These are phyloP conservation scores for Nipponacmea schrenckii DNA, from an alignment of 2,888 invertebrate genomes.

Conservation along the genomic window DNA sequence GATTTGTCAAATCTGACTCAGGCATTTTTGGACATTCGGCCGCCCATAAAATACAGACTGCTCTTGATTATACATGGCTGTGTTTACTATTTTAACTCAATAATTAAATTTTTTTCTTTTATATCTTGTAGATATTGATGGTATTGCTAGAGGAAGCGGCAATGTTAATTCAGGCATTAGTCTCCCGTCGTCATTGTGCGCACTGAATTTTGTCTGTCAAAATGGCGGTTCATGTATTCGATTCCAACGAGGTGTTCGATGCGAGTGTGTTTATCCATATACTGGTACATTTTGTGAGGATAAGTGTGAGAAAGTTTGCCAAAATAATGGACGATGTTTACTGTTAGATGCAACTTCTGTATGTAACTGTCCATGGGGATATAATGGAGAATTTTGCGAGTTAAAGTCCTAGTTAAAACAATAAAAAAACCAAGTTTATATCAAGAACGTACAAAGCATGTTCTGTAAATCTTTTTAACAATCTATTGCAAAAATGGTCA, in stretches of 20 bases:
- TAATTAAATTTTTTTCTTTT: too few relatives aligned
- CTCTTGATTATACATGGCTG: too few relatives aligned
- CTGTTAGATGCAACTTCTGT: background rate
- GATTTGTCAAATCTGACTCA: too few relatives aligned
- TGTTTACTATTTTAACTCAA: too few relatives aligned
- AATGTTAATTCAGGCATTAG: background rate
- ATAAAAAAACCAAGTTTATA: too few relatives aligned
- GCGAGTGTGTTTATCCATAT: background rate
- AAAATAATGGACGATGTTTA: conserved; percentile 1
- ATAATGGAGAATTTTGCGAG: background rate
- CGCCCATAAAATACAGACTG: background rate
- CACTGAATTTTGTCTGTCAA: conserved; percentile 1
- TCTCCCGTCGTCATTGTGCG: background rate
- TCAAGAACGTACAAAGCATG: too few relatives aligned
- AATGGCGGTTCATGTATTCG: background rate
- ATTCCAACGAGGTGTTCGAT: background rate
- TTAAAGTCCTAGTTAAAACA: background rate
- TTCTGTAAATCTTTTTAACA: too few relatives aligned
- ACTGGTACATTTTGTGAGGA: background rate
- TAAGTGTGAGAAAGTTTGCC: background rate
- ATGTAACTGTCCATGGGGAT: background rate
- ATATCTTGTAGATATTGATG: too few relatives aligned
- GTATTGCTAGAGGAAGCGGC: background rate
- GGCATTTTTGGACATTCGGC: too few relatives aligned
- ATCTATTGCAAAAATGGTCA: too few relatives aligned